Evolutionary conservation across 2,113 vertebrate genomes (phyloP), one percentile per base, ranked within the genome.

Genomic region (Heptranchias perlo): DNA sequence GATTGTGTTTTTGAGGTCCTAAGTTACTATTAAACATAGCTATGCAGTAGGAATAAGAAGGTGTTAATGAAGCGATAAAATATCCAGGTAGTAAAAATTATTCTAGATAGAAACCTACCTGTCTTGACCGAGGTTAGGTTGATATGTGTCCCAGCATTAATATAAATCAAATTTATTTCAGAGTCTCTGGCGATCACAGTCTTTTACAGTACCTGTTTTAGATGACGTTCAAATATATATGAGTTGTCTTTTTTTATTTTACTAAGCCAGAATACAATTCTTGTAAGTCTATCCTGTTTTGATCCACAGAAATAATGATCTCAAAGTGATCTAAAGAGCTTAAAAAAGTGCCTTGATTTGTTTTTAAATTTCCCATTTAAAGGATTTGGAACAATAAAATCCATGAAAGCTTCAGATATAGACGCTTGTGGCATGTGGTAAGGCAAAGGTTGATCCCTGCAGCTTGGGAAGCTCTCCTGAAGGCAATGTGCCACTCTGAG

Each of bases 161-260:
- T 25, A 93, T 93, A 93, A 93, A 93, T 62, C 54, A 64, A 64
- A 62, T 94, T 94, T 18, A 94, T 94, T 94, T 64, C 61, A 62
- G 58, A 14, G 35, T 94, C 52, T 35, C 35, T 64, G 58, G 61
- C 14, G 16, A 2, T 39, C n/a, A 61, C 54, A 93, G 54, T 39
- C 35, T 64, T 64, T 93, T 61, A 31, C 58, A 64, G 64, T 62
- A 11, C 18, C 6, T 64, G n/a, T 39, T 64, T 64, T 94, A 64
- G 61, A 64, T 62, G 52, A 64, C 31, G 1, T 39, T 44, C 35
- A 64, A 64, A 94, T 62, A 62, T 94, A 64, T 64, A 64, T 62
- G 35, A 62, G 44, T 39, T 62, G 91, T 7, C n/a, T 62, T 44
- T 47, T 44, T 61, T 64, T 93, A 62, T 61, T 64, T 94, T 64